Evolutionary conservation across 2,888 invertebrate genomes (phyloP), one percentile per base, ranked within the genome.

Genomic region (Drosophila cognata): DNA sequence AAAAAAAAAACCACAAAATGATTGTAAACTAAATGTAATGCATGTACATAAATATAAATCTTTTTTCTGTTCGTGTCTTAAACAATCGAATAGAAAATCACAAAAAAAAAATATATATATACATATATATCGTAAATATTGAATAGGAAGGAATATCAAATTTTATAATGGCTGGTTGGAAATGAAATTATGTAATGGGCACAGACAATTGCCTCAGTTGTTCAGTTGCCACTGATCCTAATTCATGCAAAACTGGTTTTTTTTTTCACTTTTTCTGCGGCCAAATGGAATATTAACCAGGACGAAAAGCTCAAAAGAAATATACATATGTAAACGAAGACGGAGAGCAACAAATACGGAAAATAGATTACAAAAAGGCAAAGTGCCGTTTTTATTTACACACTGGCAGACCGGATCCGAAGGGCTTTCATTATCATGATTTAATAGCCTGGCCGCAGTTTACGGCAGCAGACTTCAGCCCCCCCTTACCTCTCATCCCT

Each of bases 31-130:
- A 71, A 89, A 63, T 74, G 61, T 88, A 84, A 79, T 84, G 90
- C 90, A 84, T 84, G 88, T 84, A 88, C 28, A 89, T 89, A 84
- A 75, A 64, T 77, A 62, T 81, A 81, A 36, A 63, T 46, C 35
- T 62, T 65, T 63, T 71, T 61, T 66, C 56, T 80, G 68, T 79
- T 74, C 71, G 61, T 80, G 77, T 82, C 76, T 79, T 58, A 51
- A 70, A 65, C 53, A 71, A 82, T 67, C 41, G 36, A 68, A 58
- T 67, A 71, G 31, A 61, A 51, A 46, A 46, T 8, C 2, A 46
- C 16, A 46, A 8, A 46, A 21, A n/a, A n/a, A 36, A 56, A 63
- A 66, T 25, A 55, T 18, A 64, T 18, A 55, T 7, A 13, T 38
- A 41, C 7, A 31, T 29, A 67, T 60, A 67, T 52, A 65, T 65